Conservation (phyloP, 2,888 invertebrate genomes). For the Drosophila suboccidentalis region DNA sequence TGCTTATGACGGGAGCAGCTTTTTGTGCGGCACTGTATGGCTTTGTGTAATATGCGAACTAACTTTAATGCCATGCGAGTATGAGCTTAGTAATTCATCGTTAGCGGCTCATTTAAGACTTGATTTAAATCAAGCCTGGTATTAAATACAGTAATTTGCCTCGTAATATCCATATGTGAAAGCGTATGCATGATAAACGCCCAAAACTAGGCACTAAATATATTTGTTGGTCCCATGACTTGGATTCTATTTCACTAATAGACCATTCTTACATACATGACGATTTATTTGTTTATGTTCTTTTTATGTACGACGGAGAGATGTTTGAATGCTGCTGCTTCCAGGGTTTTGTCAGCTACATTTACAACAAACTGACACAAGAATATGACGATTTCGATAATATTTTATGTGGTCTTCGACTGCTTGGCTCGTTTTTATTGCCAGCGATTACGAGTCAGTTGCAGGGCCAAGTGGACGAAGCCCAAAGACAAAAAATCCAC, state of each 20-base stretch:
- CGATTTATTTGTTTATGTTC: conserved; percentile 74
- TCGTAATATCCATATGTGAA: conserved; percentile 33
- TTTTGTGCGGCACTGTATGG: conserved; percentile 29
- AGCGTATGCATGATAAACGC: conserved; percentile 53
- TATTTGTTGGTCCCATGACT: conserved; percentile 25
- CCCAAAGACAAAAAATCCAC: conserved; percentile 40
- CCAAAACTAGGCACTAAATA: conserved; percentile 54
- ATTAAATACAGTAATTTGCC: conserved; percentile 51
- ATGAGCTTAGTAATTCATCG: conserved; percentile 34
- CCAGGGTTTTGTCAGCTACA: conserved; percentile 41
- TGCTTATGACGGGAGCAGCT: conserved; percentile 19
- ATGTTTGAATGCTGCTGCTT: conserved; percentile 10
- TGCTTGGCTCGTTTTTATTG: conserved; percentile 63
- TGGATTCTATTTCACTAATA: conserved; percentile 54
- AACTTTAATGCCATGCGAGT: conserved; percentile 30
- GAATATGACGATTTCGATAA: conserved; percentile 70
- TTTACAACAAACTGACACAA: conserved; percentile 31
- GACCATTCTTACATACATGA: conserved; percentile 56
- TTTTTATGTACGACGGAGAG: conserved; percentile 58
- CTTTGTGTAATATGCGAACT: conserved; percentile 6
- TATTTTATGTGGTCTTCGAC: conserved; percentile 69
- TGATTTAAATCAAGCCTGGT: conserved; percentile 31
- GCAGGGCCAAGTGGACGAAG: conserved; percentile 20
- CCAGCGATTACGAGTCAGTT: conserved; percentile 69
- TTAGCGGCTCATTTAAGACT: conserved; percentile 53